Evolutionary conservation across 2,113 vertebrate genomes (phyloP).

Genomic region (Tachuris rubrigastra): DNA sequence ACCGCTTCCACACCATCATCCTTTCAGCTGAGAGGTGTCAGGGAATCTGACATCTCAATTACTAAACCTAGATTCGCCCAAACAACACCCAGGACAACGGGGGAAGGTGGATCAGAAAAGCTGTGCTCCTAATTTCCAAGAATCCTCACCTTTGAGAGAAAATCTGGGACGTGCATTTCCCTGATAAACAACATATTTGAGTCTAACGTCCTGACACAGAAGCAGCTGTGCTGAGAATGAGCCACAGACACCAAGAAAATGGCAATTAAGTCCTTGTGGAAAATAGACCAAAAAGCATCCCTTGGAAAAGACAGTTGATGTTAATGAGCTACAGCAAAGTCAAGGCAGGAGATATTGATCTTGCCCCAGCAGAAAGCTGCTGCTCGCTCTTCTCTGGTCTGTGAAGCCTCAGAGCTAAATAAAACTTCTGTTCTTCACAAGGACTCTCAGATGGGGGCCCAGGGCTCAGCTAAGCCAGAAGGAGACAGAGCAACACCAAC

Average conservation of each 20-base stretch:
- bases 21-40: background rate
- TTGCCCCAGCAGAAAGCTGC: background rate
- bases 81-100: background rate
- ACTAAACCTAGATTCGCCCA: background rate
- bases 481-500: background rate
- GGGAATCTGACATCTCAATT: conserved; percentile 36
- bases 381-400: background rate
- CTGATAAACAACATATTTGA: background rate
- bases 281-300: background rate
- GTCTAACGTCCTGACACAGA: background rate
- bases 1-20: conserved; percentile 14
- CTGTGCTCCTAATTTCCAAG: background rate
- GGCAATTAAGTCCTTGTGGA: background rate
- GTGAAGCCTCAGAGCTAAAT: background rate
- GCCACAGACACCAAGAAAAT: background rate
- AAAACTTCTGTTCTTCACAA: background rate
- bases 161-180: background rate
- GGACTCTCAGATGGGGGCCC: background rate
- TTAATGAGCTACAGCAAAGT: background rate
- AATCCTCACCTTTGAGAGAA: background rate
- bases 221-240: conserved; percentile 30
- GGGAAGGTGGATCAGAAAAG: background rate
- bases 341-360: background rate
- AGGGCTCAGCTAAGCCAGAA: background rate
- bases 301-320: background rate